phyloP scores from a whole-genome alignment of 2,888 invertebrate species.

The Macaria liturata region DNA sequence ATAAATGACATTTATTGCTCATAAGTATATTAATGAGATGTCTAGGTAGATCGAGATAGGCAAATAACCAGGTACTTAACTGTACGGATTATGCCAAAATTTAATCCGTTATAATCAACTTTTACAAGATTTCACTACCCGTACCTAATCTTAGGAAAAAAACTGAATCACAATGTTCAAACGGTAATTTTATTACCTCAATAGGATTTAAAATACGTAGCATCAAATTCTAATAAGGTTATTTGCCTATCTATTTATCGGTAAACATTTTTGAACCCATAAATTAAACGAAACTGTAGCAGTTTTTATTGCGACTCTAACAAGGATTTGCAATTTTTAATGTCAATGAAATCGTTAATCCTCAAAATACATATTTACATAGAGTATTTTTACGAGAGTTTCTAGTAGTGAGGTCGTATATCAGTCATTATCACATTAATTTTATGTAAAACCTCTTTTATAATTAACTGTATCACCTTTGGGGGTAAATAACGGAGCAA shows the following conservation, averaged over 20 bases:
- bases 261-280: constrained; percentile 10
- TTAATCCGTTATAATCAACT: too few species aligned
- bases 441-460: constrained; percentile 7
- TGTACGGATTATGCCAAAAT: too few species aligned
- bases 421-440: constrained; percentile 14
- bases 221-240: constrained; percentile 1
- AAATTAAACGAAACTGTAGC: constrained; percentile 15
- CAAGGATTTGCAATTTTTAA: constrained; percentile 16
- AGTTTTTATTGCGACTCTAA: constrained; percentile 9
- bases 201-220: constrained; percentile 16
- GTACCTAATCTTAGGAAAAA: background rate
- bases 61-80: too few species aligned
- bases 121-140: too few species aligned
- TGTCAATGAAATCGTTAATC: constrained; percentile 14
- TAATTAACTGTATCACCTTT: constrained; percentile 21
- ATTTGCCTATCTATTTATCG: constrained; percentile 4
- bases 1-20: too few species aligned
- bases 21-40: too few species aligned
- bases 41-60: too few species aligned
- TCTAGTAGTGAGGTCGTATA: constrained; percentile 13
- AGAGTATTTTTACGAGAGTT: constrained; percentile 17
- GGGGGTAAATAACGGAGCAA: constrained; percentile 17
- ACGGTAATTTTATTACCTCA: constrained; percentile 15
- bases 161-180: constrained; percentile 7
- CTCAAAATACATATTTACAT: constrained; percentile 15